Percentiles rank a stretch among this genome's conserved stretches.
phyloP scores from a whole-genome alignment of 2,113 vertebrate species.

The Sebastes fasciatus region DNA sequence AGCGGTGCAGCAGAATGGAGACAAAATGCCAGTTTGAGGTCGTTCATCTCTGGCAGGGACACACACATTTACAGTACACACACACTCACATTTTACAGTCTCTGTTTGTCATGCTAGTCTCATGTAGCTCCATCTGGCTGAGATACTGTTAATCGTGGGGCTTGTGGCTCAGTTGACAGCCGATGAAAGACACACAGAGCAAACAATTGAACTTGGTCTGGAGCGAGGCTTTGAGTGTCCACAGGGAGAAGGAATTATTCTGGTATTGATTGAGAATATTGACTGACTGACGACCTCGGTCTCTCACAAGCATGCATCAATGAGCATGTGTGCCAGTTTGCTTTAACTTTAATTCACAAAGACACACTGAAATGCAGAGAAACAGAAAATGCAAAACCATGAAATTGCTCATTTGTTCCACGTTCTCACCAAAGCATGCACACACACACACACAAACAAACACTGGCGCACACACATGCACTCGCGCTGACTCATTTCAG shows the following conservation, averaged over 20 bases:
- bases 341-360: slow-evolving; percentile 7
- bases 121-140: slow-evolving; percentile 22
- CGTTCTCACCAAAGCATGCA: not conserved
- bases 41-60: slow-evolving; percentile 39
- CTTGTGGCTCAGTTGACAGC: slow-evolving; percentile 44
- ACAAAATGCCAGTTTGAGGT: slow-evolving; percentile 49
- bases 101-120: slow-evolving; percentile 52
- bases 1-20: slow-evolving; percentile 37
- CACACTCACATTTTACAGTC: not conserved
- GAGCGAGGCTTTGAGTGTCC: slow-evolving; percentile 29
- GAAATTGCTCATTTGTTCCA: not conserved
- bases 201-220: slow-evolving; percentile 59
- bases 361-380: not conserved
- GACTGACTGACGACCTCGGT: slow-evolving; percentile 32
- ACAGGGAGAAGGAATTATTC: slow-evolving; percentile 66
- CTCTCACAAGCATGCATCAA: not conserved
- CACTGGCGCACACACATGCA: not conserved
- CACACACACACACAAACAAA: not conserved
- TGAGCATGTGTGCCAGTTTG: not conserved
- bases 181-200: slow-evolving; percentile 69
- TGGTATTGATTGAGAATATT: slow-evolving; percentile 65
- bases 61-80: not conserved
- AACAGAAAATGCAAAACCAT: not conserved
- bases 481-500: slow-evolving; percentile 18
- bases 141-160: slow-evolving; percentile 12